A percentile compares a stretch with the other conserved stretches of the same genome.
phyloP scores from a whole-genome alignment of 2,797 vertebrate species.

The Acropternis orthonyx region DNA sequence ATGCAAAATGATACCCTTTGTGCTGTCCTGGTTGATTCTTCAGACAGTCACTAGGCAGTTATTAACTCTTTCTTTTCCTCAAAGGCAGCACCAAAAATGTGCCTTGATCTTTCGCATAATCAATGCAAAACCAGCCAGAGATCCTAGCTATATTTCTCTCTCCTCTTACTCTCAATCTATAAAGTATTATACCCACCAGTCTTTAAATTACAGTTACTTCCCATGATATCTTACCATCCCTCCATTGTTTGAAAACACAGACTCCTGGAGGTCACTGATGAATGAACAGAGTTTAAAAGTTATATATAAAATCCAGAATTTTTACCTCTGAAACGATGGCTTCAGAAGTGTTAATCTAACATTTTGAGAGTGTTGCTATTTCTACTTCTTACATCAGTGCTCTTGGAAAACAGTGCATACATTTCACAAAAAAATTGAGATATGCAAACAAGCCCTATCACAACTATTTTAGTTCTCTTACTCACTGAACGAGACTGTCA shows the following conservation, averaged over 20 bases:
- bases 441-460: background rate
- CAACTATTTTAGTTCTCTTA: background rate
- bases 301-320: background rate
- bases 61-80: background rate
- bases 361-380: background rate
- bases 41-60: background rate
- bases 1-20: background rate
- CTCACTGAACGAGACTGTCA: background rate
- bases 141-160: background rate
- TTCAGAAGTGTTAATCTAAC: background rate
- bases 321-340: background rate
- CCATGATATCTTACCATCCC: background rate
- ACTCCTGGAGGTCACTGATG: background rate
- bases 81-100: background rate
- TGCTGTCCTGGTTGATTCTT: background rate
- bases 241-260: background rate
- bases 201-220: background rate
- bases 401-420: background rate
- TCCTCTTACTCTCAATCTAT: background rate
- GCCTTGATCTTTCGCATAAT: background rate
- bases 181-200: background rate
- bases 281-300: background rate
- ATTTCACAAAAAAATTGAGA: background rate
- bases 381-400: background rate
- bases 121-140: background rate